phyloP scores from a whole-genome alignment of 1,140 invertebrate species.

The Phymorhynchus buccinoides region DNA sequence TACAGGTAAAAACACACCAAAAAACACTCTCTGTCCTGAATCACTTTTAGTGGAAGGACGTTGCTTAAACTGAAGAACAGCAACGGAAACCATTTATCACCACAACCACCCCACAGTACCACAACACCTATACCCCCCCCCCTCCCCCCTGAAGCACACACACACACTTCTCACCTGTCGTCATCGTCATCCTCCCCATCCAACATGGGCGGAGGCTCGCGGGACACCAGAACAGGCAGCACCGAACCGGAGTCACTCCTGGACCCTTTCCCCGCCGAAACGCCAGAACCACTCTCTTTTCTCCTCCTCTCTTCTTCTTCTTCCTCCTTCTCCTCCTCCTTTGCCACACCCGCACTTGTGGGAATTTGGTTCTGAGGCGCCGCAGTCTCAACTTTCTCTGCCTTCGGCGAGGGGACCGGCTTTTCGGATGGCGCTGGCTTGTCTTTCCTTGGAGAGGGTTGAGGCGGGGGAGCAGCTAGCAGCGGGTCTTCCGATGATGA shows the following conservation, averaged over 20 bases:
- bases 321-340: too few species aligned
- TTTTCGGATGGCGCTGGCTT: not conserved
- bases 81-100: too few species aligned
- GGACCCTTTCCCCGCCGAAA: constrained; percentile 30
- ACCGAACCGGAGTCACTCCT: constrained; percentile 29
- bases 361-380: not conserved
- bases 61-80: too few species aligned
- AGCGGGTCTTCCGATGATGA: not conserved
- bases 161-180: constrained; percentile 40
- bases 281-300: not conserved
- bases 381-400: not conserved
- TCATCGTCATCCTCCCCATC: constrained; percentile 55
- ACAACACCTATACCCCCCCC: not conserved
- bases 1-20: too few species aligned
- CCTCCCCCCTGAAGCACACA: not conserved
- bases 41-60: too few species aligned
- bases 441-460: not conserved
- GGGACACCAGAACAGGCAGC: constrained; percentile 34
- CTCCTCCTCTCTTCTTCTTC: too few species aligned
- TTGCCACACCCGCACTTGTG: not conserved
- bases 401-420: not conserved
- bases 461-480: not conserved
- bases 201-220: constrained; percentile 59
- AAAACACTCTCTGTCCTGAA: too few species aligned
- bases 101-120: not conserved